Evolutionary conservation across 1,140 invertebrate genomes (phyloP).

Genomic region (Plutomurus gul): DNA sequence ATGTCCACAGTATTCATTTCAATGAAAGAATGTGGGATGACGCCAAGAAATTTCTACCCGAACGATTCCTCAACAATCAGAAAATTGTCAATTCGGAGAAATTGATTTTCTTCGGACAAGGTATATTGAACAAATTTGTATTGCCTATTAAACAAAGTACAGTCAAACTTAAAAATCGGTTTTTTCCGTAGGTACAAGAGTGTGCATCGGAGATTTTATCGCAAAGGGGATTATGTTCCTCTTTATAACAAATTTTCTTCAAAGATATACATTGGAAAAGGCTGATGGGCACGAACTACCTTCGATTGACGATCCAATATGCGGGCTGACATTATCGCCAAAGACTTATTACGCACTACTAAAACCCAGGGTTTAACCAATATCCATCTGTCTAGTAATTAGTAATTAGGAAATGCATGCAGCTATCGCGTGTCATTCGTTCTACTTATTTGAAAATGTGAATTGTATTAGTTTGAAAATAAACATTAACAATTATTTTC

Average conservation of each 20-base stretch:
- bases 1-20: background rate
- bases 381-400: background rate
- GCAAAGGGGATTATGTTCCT: background rate
- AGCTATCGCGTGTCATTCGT: no score
- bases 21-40: background rate
- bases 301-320: constrained; percentile 14
- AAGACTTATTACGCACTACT: constrained; percentile 15
- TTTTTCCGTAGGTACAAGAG: background rate
- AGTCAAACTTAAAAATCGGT: background rate
- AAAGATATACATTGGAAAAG: background rate
- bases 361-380: background rate
- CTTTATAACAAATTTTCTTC: background rate
- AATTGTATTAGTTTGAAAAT: no score
- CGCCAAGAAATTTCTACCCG: background rate
- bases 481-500: no score
- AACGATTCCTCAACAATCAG: background rate
- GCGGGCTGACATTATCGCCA: constrained; percentile 42
- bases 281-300: background rate
- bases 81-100: background rate
- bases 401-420: background rate
- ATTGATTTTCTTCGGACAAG: background rate
- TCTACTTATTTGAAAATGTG: no score
- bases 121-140: background rate
- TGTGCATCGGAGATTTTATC: background rate
- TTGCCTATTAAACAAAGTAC: background rate